Evolutionary conservation across 2,888 invertebrate species (phyloP), one percentile per base, ranked within the genome.

Genomic region (Lepidochitona cinerea): DNA sequence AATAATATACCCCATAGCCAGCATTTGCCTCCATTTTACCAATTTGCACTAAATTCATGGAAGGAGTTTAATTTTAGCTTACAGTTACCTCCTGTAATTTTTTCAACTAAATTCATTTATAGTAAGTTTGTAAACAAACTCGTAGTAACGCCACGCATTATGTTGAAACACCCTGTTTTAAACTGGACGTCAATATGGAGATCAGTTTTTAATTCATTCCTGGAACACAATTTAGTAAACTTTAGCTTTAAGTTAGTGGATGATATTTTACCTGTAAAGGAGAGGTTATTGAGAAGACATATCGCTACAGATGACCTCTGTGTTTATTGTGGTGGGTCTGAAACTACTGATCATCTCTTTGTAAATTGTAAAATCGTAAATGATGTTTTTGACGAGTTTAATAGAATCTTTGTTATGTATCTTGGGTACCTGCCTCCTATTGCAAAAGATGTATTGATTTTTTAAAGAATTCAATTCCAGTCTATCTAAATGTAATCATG

Each of bases 281-380:
- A 59, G 29, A 23, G 26, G 14, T 32, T 59, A 23, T 26, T 59
- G 18, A 59, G 5, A 26, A 59, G 59, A 59, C 23, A 29, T 29
- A 26, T 59, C 14, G 59, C 59, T 32, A 29, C 32, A 14, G 59
- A 59, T 29, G 59, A 59, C 59, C 14, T 59, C 29, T 59, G 59
- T 59, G 59, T 59, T 23, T 59, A n/a, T n/a, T n/a, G n/a, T n/a
- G n/a, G n/a, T n/a, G n/a, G n/a, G 23, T 59, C 26, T 59, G 59
- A 59, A 59, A 59, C 59, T 29, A 23, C 4, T 14, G 4, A 29
- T 4, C 59, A 59, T 59, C 32, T 59, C 4, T 59, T 59, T 29
- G 32, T 29, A 29, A 1, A 59, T 29, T 59, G 59, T 59, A 1
- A 29, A 4, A 59, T 59, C 32, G 59, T 59, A 4, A 18, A 59